Evolutionary conservation across 2,888 invertebrate genomes (phyloP).

Genomic region (Cephus spinipes): DNA sequence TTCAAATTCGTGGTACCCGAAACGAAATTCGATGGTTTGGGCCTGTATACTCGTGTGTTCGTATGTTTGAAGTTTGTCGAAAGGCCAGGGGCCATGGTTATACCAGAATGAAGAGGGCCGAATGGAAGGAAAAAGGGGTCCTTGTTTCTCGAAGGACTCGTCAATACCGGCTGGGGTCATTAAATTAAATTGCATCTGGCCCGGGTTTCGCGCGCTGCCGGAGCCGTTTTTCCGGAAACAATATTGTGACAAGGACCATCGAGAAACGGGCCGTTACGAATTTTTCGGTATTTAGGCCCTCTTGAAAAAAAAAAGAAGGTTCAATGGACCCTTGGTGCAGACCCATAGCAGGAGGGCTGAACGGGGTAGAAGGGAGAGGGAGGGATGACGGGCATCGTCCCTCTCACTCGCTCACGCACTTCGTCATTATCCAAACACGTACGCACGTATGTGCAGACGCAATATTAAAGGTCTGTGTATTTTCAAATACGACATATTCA

Average conservation of each 20-base stretch:
- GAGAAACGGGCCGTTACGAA: slow-evolving; percentile 33
- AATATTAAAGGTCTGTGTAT: neutral
- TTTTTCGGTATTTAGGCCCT: slow-evolving; percentile 50
- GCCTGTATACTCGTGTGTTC: neutral
- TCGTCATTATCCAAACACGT: slow-evolving; percentile 49
- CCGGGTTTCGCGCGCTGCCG: slow-evolving; percentile 8
- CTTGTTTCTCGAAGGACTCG: neutral
- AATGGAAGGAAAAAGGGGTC: neutral
- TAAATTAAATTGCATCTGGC: slow-evolving; percentile 44
- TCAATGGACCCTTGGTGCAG: slow-evolving; percentile 47
- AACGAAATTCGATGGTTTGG: neutral
- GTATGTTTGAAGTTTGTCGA: neutral
- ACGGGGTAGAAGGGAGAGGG: slow-evolving; percentile 16
- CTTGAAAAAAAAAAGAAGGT: slow-evolving; percentile 40
- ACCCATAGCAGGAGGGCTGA: slow-evolving; percentile 19
- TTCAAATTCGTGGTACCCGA: neutral
- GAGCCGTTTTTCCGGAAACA: slow-evolving; percentile 61
- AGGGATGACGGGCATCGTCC: slow-evolving; percentile 33
- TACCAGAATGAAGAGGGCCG: neutral
- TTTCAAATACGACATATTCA: slow-evolving; percentile 13
- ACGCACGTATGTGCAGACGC: slow-evolving; percentile 8
- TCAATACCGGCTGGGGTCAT: slow-evolving; percentile 34
- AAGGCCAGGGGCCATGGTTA: neutral
- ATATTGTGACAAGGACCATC: slow-evolving; percentile 61
- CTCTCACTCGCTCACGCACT: slow-evolving; percentile 10